A percentile compares a stretch with the other conserved stretches of the same genome.
Evolutionary conservation across 37 sponge, comb jelly and placozoan genomes (phyloP).

Genomic region (Mnemiopsis leidyi): DNA sequence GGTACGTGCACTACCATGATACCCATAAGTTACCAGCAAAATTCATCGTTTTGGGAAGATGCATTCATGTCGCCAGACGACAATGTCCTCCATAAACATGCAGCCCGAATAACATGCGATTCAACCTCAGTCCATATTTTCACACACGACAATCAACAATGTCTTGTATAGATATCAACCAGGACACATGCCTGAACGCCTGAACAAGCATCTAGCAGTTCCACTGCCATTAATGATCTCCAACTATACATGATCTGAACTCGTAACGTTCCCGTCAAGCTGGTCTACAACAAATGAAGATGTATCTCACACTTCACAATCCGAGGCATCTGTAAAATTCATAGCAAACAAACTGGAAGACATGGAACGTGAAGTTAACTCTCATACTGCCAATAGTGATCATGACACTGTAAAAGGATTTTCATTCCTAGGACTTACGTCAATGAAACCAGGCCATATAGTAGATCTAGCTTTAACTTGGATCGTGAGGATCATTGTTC

Average conservation of each 20-base stretch:
- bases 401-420: background rate
- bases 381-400: background rate
- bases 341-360: background rate
- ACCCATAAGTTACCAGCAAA: background rate
- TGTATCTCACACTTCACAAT: background rate
- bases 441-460: background rate
- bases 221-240: background rate
- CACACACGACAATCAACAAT: background rate
- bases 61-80: background rate
- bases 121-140: background rate
- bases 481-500: background rate
- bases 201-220: background rate
- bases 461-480: background rate
- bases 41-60: background rate
- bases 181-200: background rate
- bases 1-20: background rate
- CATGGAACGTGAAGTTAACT: background rate
- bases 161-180: background rate
- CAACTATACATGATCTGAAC: background rate
- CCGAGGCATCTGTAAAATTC: background rate
- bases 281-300: background rate
- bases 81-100: background rate
- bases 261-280: background rate
- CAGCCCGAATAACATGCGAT: background rate
- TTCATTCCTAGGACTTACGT: background rate